These are phyloP conservation scores for Linurgus olivaceus DNA, from an alignment of 2,797 vertebrate species.

Conservation along the genomic window DNA sequence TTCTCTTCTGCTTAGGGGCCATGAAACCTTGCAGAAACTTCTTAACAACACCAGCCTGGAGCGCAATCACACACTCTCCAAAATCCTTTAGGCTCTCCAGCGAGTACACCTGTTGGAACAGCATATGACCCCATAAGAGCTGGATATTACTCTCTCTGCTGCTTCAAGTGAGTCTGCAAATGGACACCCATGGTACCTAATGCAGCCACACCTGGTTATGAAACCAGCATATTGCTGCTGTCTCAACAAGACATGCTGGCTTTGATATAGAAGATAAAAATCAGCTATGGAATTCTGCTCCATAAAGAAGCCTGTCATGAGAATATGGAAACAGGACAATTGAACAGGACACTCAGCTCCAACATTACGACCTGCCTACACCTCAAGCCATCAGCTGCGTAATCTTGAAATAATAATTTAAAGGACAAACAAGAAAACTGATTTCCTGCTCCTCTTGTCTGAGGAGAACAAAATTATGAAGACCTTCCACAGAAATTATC, in stretches of 20 bases:
- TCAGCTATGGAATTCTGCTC: not conserved
- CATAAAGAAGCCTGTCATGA: not conserved
- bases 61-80: slow-evolving; percentile 89
- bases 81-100: slow-evolving; percentile 91
- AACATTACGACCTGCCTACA: not conserved
- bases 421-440: not conserved
- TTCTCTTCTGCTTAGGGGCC: slow-evolving; percentile 97
- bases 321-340: not conserved
- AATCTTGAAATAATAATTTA: not conserved
- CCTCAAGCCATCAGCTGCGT: not conserved
- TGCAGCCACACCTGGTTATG: not conserved
- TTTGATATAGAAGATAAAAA: not conserved
- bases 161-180: not conserved
- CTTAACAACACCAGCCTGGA: slow-evolving; percentile 95
- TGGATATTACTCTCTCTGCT: not conserved
- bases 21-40: slow-evolving; percentile 99
- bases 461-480: not conserved
- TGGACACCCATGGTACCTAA: not conserved
- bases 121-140: accelerated
- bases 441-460: not conserved
- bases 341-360: not conserved
- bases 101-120: slow-evolving; percentile 79
- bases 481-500: not conserved
- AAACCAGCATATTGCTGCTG: not conserved
- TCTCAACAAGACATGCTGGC: not conserved